phyloP scores from a whole-genome alignment of 2,797 vertebrate species.

The Microchirus variegatus region DNA sequence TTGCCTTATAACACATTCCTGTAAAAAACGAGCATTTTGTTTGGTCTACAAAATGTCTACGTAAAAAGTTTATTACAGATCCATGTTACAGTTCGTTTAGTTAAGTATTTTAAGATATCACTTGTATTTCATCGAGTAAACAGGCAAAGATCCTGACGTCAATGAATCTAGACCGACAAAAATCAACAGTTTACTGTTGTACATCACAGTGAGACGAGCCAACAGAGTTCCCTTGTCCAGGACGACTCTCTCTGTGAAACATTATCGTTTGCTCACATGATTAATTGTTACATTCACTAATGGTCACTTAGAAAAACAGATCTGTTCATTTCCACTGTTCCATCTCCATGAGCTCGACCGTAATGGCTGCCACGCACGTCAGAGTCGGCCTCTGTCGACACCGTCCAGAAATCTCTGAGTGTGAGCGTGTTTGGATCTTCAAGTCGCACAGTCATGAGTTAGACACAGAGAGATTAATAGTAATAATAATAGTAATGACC shows the following conservation, averaged over 20 bases:
- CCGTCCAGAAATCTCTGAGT: constrained; percentile 19
- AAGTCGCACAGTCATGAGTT: neutral
- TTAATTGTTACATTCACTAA: constrained; percentile 63
- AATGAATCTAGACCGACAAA: neutral
- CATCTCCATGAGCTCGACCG: constrained; percentile 50
- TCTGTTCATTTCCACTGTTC: constrained; percentile 57
- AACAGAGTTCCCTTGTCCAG: constrained; percentile 16
- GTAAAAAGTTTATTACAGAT: neutral
- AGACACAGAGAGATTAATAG: neutral
- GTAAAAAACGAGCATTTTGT: constrained; percentile 54
- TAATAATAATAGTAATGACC: neutral
- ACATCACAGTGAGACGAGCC: no score
- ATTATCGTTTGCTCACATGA: constrained; percentile 65
- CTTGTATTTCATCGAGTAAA: neutral
- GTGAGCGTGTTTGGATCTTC: constrained; percentile 15
- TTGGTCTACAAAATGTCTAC: constrained; percentile 1
- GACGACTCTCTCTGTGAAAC: constrained; percentile 43
- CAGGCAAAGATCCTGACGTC: neutral
- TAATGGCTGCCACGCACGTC: constrained; percentile 60
- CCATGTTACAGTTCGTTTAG: no score
- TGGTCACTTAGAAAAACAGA: constrained; percentile 50
- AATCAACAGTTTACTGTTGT: neutral
- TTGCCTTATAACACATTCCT: constrained; percentile 75
- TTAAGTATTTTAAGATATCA: no score
- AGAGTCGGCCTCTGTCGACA: constrained; percentile 60